Percentiles rank a stretch among this genome's conserved stretches.
phyloP scores from a whole-genome alignment of 2,888 invertebrate genomes.

The Alitta virens region DNA sequence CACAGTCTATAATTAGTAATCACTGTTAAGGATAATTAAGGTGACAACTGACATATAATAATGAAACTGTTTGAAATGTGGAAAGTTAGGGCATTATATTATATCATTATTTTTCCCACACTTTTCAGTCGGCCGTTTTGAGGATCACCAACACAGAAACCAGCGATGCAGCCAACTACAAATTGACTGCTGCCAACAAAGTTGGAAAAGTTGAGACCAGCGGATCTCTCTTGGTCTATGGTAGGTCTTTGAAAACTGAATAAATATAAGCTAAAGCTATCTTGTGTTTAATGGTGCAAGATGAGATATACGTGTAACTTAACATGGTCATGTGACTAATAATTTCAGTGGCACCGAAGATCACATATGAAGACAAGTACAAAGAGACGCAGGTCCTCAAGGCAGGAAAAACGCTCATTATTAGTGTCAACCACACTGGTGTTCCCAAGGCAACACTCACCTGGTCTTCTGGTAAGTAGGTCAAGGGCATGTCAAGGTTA shows the following conservation, averaged over 20 bases:
- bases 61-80: too few species aligned
- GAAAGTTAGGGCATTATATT: too few species aligned
- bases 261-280: neutral
- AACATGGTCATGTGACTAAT: too few species aligned
- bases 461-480: conserved; percentile 18
- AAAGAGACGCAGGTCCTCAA: conserved; percentile 18
- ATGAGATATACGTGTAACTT: too few species aligned
- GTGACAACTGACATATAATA: too few species aligned
- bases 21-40: too few species aligned
- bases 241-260: conserved; percentile 39
- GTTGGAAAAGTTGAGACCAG: conserved; percentile 51
- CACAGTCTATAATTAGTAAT: too few species aligned
- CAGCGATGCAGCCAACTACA: conserved; percentile 47
- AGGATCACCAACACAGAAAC: conserved; percentile 63
- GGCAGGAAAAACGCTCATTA: conserved; percentile 20
- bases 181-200: conserved; percentile 48
- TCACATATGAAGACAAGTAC: conserved; percentile 24
- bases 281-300: neutral
- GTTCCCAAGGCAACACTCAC: conserved; percentile 27
- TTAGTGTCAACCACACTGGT: conserved; percentile 25
- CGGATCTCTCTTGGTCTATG: conserved; percentile 45
- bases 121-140: conserved; percentile 53
- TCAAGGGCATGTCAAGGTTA: neutral
- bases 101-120: too few species aligned
- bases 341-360: conserved; percentile 17